Conservation (phyloP, 2,888 invertebrate species). For the Erebia aethiops region DNA sequence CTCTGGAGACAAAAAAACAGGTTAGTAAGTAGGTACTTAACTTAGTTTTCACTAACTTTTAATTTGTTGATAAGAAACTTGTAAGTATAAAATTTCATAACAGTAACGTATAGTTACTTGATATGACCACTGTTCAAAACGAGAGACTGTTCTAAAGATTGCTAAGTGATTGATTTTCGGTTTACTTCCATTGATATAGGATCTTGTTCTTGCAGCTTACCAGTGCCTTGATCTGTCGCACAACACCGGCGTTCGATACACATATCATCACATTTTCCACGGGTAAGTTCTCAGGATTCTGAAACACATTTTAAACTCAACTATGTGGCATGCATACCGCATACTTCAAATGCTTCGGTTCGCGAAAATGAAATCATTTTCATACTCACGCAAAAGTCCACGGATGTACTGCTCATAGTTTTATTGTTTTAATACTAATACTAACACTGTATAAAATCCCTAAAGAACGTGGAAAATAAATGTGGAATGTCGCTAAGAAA, state of each 20-base stretch:
- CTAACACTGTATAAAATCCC: conserved; percentile 1
- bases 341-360: neutral
- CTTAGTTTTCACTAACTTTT: too few species aligned
- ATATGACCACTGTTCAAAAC: too few species aligned
- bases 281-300: conserved; percentile 84
- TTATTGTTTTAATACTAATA: conserved; percentile 30
- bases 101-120: too few species aligned
- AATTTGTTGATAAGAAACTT: too few species aligned
- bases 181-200: neutral
- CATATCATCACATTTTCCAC: conserved; percentile 74
- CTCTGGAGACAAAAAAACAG: too few species aligned
- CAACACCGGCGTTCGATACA: conserved; percentile 78
- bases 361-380: conserved; percentile 1
- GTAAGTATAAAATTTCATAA: too few species aligned
- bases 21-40: too few species aligned
- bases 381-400: conserved; percentile 54
- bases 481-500: conserved; percentile 2
- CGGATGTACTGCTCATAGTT: conserved; percentile 48
- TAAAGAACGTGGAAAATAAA: conserved; percentile 15
- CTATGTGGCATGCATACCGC: conserved; percentile 33
- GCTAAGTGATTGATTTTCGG: too few species aligned
- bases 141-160: too few species aligned
- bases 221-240: conserved; percentile 84
- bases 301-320: conserved; percentile 45
- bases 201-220: conserved; percentile 63